These are phyloP conservation scores for Popillia japonica DNA, from an alignment of 1,140 invertebrate genomes.

Conservation along the genomic window DNA sequence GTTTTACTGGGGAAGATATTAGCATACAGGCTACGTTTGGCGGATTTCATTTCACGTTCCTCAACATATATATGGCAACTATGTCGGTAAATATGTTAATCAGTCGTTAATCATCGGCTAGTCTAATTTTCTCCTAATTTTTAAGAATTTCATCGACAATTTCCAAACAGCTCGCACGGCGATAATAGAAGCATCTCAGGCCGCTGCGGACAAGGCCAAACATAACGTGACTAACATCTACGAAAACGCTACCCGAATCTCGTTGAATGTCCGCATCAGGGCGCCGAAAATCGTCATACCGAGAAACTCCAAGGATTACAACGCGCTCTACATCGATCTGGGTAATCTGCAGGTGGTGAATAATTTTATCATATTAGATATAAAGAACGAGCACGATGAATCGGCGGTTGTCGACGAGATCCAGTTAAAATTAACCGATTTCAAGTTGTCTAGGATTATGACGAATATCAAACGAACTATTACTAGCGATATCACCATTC, in stretches of 20 bases:
- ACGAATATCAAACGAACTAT: conserved; percentile 56
- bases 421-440: conserved; percentile 76
- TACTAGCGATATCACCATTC: conserved; percentile 67
- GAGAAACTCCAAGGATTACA: conserved; percentile 77
- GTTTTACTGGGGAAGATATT: conserved; percentile 76
- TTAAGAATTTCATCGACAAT: conserved; percentile 84
- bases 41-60: conserved; percentile 76
- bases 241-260: conserved; percentile 80
- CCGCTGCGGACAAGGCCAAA: conserved; percentile 86
- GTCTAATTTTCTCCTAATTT: too few relatives aligned
- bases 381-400: conserved; percentile 62
- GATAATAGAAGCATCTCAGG: conserved; percentile 84
- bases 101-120: too few relatives aligned
- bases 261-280: conserved; percentile 80
- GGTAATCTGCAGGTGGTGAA: conserved; percentile 81
- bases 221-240: conserved; percentile 88
- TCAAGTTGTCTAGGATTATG: conserved; percentile 76
- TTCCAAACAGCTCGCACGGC: conserved; percentile 87
- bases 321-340: conserved; percentile 85
- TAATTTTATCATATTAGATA: conserved; percentile 67
- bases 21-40: conserved; percentile 79
- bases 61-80: conserved; percentile 82
- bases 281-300: conserved; percentile 92
- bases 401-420: conserved; percentile 83
- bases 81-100: conserved; percentile 75